Evolutionary conservation across 2,797 vertebrate species (phyloP).

Genomic region (Tauraco hartlaubi): DNA sequence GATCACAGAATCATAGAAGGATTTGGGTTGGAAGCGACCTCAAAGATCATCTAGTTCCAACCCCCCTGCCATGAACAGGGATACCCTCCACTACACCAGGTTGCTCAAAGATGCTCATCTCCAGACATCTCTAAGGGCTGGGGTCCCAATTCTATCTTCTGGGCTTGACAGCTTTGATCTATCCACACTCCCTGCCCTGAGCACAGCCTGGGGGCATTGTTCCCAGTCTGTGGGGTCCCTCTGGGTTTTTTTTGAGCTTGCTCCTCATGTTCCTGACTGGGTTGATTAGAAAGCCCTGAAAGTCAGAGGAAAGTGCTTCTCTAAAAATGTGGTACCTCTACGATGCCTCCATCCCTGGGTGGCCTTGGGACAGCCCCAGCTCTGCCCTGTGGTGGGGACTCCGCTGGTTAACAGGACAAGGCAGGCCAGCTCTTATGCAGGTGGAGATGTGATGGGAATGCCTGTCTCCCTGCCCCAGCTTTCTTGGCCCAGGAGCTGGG

Average conservation of each 20-base stretch:
- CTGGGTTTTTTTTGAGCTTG: not conserved
- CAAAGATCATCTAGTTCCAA: too few species aligned
- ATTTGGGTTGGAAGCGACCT: too few species aligned
- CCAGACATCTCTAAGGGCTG: not conserved
- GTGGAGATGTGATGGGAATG: not conserved
- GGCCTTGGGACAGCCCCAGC: not conserved
- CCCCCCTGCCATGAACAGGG: too few species aligned
- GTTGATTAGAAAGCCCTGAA: not conserved
- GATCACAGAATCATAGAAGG: too few species aligned
- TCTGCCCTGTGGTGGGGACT: not conserved
- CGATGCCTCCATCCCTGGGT: not conserved
- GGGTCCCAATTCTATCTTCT: not conserved
- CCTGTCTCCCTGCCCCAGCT: not conserved
- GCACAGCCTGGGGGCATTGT: fast-evolving
- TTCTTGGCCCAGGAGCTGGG: not conserved
- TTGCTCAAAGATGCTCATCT: not conserved
- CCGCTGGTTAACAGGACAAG: not conserved
- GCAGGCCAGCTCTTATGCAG: not conserved
- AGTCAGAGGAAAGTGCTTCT: not conserved
- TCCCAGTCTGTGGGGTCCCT: not conserved
- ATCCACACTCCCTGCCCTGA: not conserved
- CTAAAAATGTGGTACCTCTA: not conserved
- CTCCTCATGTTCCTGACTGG: not conserved
- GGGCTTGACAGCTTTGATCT: not conserved
- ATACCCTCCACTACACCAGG: too few species aligned